Percentiles rank a stretch among this genome's conserved stretches.
Conservation (phyloP, 2,113 vertebrate genomes). For the Mesocricetus auratus region DNA sequence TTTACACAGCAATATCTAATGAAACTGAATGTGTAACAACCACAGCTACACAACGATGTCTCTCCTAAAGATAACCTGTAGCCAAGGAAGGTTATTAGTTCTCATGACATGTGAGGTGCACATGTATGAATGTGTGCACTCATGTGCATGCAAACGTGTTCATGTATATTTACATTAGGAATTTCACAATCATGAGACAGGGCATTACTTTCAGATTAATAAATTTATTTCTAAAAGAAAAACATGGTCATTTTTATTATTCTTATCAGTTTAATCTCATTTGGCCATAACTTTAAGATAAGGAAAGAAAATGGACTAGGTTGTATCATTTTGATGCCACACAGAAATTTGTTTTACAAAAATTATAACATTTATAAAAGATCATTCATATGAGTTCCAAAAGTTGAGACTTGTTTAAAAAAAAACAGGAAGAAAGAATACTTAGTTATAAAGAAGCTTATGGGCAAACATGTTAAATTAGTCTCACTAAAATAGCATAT, state of each 20-base stretch:
- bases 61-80: not conserved
- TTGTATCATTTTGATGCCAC: not conserved
- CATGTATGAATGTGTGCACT: too few species aligned
- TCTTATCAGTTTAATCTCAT: not conserved
- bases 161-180: not conserved
- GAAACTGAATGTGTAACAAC: not conserved
- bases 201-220: not conserved
- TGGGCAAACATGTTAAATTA: not conserved
- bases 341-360: not conserved
- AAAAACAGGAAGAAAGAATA: too few species aligned
- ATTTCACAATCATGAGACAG: not conserved
- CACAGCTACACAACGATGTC: not conserved
- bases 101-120: not conserved
- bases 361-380: conserved; percentile 26
- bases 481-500: not conserved
- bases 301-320: not conserved
- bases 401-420: conserved; percentile 20
- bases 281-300: conserved; percentile 39
- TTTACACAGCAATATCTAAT: not conserved
- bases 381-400: conserved; percentile 2
- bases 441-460: conserved; percentile 22
- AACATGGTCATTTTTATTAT: not conserved
- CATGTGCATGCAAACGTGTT: not conserved
- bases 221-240: conserved; percentile 48
- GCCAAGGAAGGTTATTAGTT: not conserved